Conservation (phyloP, 2,113 vertebrate genomes). For the Nyctibius bracteatus region DNA sequence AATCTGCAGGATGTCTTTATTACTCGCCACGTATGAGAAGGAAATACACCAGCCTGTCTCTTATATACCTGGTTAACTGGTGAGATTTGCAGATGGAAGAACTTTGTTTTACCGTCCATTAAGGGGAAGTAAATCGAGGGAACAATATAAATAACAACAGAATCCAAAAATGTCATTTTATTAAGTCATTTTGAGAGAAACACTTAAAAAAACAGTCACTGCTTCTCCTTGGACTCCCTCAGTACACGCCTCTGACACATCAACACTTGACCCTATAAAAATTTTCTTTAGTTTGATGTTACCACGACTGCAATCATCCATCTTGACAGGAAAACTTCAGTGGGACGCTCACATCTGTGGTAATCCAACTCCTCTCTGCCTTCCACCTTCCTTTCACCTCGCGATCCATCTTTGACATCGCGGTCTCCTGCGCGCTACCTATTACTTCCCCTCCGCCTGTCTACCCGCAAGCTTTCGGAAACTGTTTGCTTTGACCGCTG, state of each 20-base stretch:
- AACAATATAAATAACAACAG: not conserved
- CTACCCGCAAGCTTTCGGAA: not conserved
- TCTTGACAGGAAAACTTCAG: slow-evolving; percentile 23
- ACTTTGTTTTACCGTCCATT: not conserved
- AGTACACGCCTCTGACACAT: not conserved
- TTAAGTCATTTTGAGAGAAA: not conserved
- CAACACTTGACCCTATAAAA: not conserved
- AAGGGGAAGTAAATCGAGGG: not conserved
- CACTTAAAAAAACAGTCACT: not conserved
- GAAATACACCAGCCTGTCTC: not conserved
- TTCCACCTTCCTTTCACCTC: not conserved
- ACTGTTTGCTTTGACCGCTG: not conserved
- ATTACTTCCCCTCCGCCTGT: slow-evolving; percentile 18
- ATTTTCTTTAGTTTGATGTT: not conserved
- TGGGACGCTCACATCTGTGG: slow-evolving; percentile 2
- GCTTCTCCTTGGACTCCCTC: not conserved
- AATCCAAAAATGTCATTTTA: not conserved
- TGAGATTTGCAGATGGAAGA: not conserved
- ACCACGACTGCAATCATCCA: slow-evolving; percentile 25
- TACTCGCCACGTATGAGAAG: not conserved
- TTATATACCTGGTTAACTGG: not conserved
- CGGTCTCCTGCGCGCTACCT: not conserved
- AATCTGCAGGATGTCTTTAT: not conserved
- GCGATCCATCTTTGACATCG: not conserved
- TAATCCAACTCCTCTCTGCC: not conserved